These are phyloP conservation scores for Cyclina sinensis DNA, from an alignment of 1,140 invertebrate species.

Conservation along the genomic window DNA sequence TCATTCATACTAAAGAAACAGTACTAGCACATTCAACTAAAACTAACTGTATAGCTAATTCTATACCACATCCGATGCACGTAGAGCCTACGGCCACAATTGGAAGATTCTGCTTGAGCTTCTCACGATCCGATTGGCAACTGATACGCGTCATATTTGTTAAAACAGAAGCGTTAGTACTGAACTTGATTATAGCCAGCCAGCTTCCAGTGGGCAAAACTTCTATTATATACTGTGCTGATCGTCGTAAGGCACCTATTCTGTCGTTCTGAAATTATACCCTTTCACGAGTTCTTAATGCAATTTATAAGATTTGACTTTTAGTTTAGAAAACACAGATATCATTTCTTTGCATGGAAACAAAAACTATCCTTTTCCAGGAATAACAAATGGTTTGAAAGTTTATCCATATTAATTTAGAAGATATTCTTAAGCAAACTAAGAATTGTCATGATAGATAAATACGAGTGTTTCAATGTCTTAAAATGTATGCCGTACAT, in stretches of 20 bases:
- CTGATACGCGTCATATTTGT: not conserved
- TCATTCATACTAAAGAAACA: not conserved
- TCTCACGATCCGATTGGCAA: not conserved
- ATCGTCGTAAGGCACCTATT: not conserved
- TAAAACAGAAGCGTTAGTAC: not conserved
- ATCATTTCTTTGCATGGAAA: not conserved
- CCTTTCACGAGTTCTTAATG: no score
- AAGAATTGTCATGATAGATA: not conserved
- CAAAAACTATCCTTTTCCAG: not conserved
- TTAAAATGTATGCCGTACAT: not conserved
- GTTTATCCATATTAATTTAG: not conserved
- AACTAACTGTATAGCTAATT: not conserved
- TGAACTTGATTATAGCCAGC: not conserved
- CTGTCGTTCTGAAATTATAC: not conserved
- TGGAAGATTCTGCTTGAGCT: not conserved
- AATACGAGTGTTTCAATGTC: not conserved
- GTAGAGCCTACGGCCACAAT: not conserved
- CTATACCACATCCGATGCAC: constrained; percentile 1
- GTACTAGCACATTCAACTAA: not conserved
- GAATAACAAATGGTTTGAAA: not conserved
- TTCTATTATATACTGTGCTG: not conserved
- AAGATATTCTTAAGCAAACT: not conserved
- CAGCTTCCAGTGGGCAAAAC: not conserved
- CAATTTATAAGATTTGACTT: not conserved
- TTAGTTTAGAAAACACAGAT: not conserved